Conservation (phyloP, 2,888 invertebrate species). For the Caenorhabditis imperialis region DNA sequence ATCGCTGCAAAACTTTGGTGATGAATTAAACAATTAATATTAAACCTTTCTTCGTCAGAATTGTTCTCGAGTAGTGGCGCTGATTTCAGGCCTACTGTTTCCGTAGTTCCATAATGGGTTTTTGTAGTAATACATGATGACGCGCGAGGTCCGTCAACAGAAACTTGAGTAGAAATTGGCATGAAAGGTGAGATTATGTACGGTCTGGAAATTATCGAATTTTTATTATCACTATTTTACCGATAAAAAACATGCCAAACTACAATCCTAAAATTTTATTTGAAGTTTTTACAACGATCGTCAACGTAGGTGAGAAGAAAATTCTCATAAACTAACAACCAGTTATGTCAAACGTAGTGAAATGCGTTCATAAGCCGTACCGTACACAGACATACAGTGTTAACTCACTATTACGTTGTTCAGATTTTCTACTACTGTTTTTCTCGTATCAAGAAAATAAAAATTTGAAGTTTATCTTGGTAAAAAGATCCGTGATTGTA, state of each 20-base stretch:
- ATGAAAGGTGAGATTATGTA: conserved; percentile 75
- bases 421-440: no score
- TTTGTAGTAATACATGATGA: conserved; percentile 3
- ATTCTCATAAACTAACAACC: no score
- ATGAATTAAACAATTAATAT: no score
- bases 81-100: conserved; percentile 6
- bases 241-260: neutral
- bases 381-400: no score
- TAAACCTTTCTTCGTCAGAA: conserved; percentile 27
- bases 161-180: conserved; percentile 74
- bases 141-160: conserved; percentile 54
- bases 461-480: no score
- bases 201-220: conserved; percentile 63
- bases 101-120: conserved; percentile 1
- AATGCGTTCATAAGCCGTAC: conserved; percentile 40
- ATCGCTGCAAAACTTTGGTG: conserved; percentile 25
- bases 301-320: neutral
- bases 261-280: no score
- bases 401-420: no score
- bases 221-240: neutral
- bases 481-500: no score
- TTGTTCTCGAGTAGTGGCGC: conserved; percentile 12
- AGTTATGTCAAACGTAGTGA: conserved; percentile 34
- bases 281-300: neutral
- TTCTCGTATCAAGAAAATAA: no score